These are phyloP conservation scores for Haplotaxodon microlepis DNA, from an alignment of 2,113 vertebrate species.

Conservation along the genomic window DNA sequence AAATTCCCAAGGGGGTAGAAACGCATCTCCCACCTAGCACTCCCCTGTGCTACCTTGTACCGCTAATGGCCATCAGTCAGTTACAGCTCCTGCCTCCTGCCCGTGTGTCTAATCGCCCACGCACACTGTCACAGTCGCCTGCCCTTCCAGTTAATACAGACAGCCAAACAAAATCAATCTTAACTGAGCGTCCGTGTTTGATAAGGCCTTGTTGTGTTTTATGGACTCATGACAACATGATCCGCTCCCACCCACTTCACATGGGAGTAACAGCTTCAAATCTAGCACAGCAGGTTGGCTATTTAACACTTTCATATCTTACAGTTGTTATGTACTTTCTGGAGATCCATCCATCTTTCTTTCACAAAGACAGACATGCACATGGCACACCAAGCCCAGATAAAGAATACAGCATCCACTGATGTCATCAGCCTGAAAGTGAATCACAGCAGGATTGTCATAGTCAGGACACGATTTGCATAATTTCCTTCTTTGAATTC, in stretches of 20 bases:
- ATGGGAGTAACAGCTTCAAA: not conserved
- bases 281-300: not conserved
- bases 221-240: slow-evolving; percentile 52
- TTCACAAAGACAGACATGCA: not conserved
- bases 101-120: slow-evolving; percentile 39
- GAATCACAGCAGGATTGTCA: slow-evolving; percentile 12
- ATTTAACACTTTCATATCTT: not conserved
- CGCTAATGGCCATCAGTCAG: slow-evolving; percentile 49
- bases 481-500: slow-evolving; percentile 18
- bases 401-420: not conserved
- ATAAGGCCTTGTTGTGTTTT: slow-evolving; percentile 51
- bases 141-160: slow-evolving; percentile 30
- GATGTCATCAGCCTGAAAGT: slow-evolving; percentile 14
- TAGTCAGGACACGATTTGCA: slow-evolving; percentile 11
- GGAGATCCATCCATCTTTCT: not conserved
- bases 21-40: not conserved
- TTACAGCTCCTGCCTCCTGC: slow-evolving; percentile 36
- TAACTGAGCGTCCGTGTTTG: slow-evolving; percentile 46
- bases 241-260: not conserved
- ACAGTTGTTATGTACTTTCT: not conserved
- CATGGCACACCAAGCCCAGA: not conserved
- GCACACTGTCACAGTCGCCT: slow-evolving; percentile 39
- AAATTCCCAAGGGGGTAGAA: not conserved
- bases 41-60: not conserved
- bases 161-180: slow-evolving; percentile 54